Evolutionary conservation across 1,140 invertebrate species (phyloP).

Genomic region (Cepaea nemoralis): DNA sequence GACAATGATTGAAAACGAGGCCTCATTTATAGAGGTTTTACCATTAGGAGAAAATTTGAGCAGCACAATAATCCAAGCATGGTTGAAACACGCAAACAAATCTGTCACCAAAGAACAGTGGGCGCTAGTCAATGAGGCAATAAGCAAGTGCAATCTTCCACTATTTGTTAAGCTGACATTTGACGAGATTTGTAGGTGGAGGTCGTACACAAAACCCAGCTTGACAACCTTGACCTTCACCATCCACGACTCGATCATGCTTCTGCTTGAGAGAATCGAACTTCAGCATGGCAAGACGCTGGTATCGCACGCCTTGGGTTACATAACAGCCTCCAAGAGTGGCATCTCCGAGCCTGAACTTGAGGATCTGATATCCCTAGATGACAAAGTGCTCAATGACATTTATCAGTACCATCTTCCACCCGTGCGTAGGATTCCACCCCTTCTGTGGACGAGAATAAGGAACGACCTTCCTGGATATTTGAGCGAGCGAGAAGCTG

Average conservation of each 20-base stretch:
- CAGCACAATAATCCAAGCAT: conserved; percentile 93
- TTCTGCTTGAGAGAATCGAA: conserved; percentile 75
- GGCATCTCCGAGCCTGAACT: conserved; percentile 70
- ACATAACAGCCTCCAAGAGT: conserved; percentile 70
- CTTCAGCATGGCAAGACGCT: conserved; percentile 69
- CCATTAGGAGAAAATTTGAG: conserved; percentile 83
- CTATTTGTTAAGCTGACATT: conserved; percentile 95
- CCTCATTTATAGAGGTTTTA: conserved; percentile 83
- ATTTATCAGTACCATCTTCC: conserved; percentile 98
- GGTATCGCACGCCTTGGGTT: conserved; percentile 69
- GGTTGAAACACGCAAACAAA: conserved; percentile 93
- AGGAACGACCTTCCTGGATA: conserved; percentile 79
- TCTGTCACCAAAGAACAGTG: conserved; percentile 86
- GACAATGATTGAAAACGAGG: conserved; percentile 89
- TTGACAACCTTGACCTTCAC: conserved; percentile 92
- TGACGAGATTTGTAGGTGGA: conserved; percentile 92
- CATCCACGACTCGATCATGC: conserved; percentile 98
- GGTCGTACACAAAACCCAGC: conserved; percentile 93
- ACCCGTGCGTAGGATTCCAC: conserved; percentile 93
- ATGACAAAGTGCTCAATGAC: conserved; percentile 91
- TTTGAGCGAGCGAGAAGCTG: conserved; percentile 93
- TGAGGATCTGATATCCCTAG: conserved; percentile 70
- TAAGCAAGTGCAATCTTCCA: conserved; percentile 92
- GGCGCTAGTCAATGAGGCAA: conserved; percentile 90
- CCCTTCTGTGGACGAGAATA: conserved; percentile 90